phyloP scores from a whole-genome alignment of 2,888 invertebrate species.

The Drosophila monieri region DNA sequence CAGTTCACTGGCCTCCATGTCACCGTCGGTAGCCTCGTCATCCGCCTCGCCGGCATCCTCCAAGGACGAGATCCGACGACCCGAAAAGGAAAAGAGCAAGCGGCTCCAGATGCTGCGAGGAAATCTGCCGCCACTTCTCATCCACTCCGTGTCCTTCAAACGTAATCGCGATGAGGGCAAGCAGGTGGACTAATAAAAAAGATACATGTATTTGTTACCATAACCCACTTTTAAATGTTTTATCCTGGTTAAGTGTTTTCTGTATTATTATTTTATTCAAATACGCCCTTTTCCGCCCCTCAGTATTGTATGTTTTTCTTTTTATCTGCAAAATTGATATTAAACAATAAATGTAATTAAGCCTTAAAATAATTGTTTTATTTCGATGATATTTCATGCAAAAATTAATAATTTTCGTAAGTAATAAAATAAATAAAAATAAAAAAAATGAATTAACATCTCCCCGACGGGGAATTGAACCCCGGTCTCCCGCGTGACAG shows the following conservation, averaged over 20 bases:
- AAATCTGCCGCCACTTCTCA: slow-evolving; percentile 82
- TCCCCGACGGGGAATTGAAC: slow-evolving; percentile 45
- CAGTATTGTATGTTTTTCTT: slow-evolving; percentile 35
- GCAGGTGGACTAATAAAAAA: slow-evolving; percentile 67
- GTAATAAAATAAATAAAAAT: background rate
- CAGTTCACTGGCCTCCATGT: slow-evolving; percentile 61
- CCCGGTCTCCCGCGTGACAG: slow-evolving; percentile 48
- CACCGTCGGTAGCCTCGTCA: slow-evolving; percentile 57
- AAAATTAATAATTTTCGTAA: background rate
- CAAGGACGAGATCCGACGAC: slow-evolving; percentile 68
- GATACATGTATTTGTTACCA: slow-evolving; percentile 7
- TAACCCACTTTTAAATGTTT: slow-evolving; percentile 9
- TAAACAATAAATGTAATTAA: slow-evolving; percentile 18
- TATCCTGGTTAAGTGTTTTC: slow-evolving; percentile 11
- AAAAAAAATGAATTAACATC: slow-evolving; percentile 1
- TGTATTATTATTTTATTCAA: slow-evolving; percentile 8
- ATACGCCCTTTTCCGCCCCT: slow-evolving; percentile 16
- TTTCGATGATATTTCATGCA: background rate
- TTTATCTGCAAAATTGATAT: slow-evolving; percentile 30
- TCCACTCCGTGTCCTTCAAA: slow-evolving; percentile 83
- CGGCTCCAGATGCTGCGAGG: slow-evolving; percentile 82
- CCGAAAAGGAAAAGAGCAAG: slow-evolving; percentile 82
- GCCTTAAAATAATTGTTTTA: background rate
- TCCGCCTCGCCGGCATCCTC: slow-evolving; percentile 59
- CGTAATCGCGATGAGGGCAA: slow-evolving; percentile 79